A percentile compares a stretch with the other conserved stretches of the same genome.
phyloP scores from a whole-genome alignment of 2,797 vertebrate species.

The Cirrhinus molitorella region DNA sequence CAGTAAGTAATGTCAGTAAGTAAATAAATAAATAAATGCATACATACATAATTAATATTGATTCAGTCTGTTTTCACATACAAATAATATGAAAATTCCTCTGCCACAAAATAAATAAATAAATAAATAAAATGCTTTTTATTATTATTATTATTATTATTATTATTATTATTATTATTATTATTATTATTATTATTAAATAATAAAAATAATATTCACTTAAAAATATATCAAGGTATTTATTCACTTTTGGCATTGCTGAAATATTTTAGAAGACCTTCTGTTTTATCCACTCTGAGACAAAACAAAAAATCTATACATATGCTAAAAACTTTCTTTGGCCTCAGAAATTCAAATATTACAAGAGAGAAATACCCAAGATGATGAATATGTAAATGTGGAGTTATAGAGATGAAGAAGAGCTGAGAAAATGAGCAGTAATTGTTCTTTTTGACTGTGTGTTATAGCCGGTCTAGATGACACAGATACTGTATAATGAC shows the following conservation, averaged over 20 bases:
- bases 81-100: background rate
- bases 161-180: too few relatives aligned
- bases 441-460: constrained; percentile 41
- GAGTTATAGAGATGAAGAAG: constrained; percentile 11
- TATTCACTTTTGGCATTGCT: background rate
- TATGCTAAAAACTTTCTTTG: background rate
- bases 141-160: too few relatives aligned
- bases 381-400: constrained; percentile 22
- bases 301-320: background rate
- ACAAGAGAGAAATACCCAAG: background rate
- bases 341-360: background rate
- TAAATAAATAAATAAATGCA: too few relatives aligned
- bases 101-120: background rate
- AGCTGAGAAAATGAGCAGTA: constrained; percentile 33
- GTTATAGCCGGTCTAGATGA: constrained; percentile 65
- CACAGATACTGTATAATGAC: constrained; percentile 78
- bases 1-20: too few relatives aligned
- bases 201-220: too few relatives aligned
- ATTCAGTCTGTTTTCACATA: background rate
- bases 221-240: too few relatives aligned
- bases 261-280: background rate
- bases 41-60: background rate
- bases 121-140: too few relatives aligned
- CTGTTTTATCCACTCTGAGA: background rate
- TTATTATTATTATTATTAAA: too few relatives aligned